A percentile compares a stretch with the other conserved stretches of the same genome.
phyloP scores from a whole-genome alignment of 2,888 invertebrate species.

The Apamea anceps region DNA sequence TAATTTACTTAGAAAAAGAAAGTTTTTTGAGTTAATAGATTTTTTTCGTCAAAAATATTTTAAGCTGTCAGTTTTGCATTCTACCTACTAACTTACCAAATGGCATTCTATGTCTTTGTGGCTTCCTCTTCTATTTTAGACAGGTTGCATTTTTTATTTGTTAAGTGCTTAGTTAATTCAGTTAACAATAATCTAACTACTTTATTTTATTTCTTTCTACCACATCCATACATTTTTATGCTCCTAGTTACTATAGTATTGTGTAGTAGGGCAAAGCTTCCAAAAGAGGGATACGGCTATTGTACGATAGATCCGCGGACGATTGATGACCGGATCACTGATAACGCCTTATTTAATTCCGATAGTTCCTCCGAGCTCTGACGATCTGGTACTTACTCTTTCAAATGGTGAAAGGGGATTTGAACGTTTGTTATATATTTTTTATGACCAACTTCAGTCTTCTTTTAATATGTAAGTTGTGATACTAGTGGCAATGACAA shows the following conservation, averaged over 20 bases:
- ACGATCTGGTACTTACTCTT: conserved; percentile 53
- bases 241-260: conserved; percentile 49
- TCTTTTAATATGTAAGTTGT: background rate
- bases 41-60: conserved; percentile 19
- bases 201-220: background rate
- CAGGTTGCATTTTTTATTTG: no score
- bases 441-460: background rate
- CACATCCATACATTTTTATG: conserved; percentile 63
- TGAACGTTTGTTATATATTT: background rate
- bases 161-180: background rate
- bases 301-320: conserved; percentile 72
- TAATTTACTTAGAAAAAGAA: conserved; percentile 30
- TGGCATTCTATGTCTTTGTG: background rate
- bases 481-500: background rate
- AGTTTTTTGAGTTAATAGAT: conserved; percentile 7
- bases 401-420: conserved; percentile 68
- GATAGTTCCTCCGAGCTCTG: conserved; percentile 58
- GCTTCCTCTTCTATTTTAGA: background rate
- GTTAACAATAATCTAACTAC: background rate
- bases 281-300: conserved; percentile 77
- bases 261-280: conserved; percentile 69
- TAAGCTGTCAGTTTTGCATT: conserved; percentile 13
- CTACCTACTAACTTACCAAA: conserved; percentile 4
- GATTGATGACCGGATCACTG: conserved; percentile 85
- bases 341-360: conserved; percentile 82